Conservation (phyloP, 2,888 invertebrate genomes). For the Eupithecia inturbata region DNA sequence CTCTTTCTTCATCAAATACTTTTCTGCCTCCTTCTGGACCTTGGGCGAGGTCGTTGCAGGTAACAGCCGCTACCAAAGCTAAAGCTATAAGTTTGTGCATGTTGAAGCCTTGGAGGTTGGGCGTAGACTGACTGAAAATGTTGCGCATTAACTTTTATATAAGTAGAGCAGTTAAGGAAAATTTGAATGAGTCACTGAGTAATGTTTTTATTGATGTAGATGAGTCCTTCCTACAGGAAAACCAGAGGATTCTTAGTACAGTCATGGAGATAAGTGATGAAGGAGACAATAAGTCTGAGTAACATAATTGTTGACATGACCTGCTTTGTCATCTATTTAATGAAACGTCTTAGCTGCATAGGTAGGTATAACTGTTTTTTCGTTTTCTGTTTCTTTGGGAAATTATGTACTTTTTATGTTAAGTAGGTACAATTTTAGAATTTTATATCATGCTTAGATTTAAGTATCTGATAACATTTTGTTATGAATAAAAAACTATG, state of each 20-base stretch:
- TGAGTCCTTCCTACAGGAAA: constrained; percentile 73
- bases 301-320: constrained; percentile 3
- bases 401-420: too few relatives aligned
- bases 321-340: not conserved
- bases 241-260: constrained; percentile 47
- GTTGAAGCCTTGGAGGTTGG: constrained; percentile 38
- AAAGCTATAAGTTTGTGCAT: constrained; percentile 58
- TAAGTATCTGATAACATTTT: too few relatives aligned
- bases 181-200: constrained; percentile 54
- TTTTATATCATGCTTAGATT: too few relatives aligned
- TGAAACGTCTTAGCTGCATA: too few relatives aligned
- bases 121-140: constrained; percentile 52
- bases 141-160: constrained; percentile 61
- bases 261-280: constrained; percentile 46
- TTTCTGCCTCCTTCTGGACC: constrained; percentile 60
- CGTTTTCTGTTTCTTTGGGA: too few relatives aligned
- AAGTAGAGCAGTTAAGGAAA: constrained; percentile 64
- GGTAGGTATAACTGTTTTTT: too few relatives aligned
- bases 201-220: constrained; percentile 60
- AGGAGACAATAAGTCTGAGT: constrained; percentile 4
- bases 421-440: too few relatives aligned
- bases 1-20: constrained; percentile 63
- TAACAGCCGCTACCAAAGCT: constrained; percentile 53
- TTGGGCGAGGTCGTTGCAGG: constrained; percentile 57
- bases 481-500: too few relatives aligned